These are phyloP conservation scores for Malurus alboscapulatus DNA, from an alignment of 2,113 vertebrate species.

Conservation along the genomic window DNA sequence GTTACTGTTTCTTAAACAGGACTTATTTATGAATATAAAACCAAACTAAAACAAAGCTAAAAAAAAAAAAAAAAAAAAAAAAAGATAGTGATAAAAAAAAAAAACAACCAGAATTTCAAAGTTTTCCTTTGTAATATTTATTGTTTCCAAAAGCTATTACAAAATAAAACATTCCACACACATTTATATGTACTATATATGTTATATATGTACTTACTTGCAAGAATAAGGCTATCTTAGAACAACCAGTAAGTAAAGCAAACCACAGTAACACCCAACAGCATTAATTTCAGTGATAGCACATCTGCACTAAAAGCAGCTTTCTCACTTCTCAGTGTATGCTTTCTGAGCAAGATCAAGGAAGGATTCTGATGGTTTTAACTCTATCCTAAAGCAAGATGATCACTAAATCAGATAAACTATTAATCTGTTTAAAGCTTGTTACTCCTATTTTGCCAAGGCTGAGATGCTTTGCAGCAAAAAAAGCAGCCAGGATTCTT, in stretches of 20 bases:
- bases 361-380: slow-evolving; percentile 25
- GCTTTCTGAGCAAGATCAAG: slow-evolving; percentile 9
- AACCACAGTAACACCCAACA: neutral
- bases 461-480: slow-evolving; percentile 26
- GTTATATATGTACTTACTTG: neutral
- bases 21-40: neutral
- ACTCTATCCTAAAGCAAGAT: slow-evolving; percentile 53
- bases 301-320: slow-evolving; percentile 3
- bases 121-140: neutral
- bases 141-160: neutral
- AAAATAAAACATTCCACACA: neutral
- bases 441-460: slow-evolving; percentile 42
- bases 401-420: slow-evolving; percentile 60
- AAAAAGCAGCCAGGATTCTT: slow-evolving; percentile 17
- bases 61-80: no score
- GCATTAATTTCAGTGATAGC: neutral
- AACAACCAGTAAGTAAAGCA: neutral
- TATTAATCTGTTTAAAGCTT: slow-evolving; percentile 64
- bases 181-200: neutral
- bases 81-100: neutral
- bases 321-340: neutral
- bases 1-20: neutral
- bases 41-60: neutral
- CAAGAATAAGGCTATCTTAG: neutral
- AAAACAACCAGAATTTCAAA: neutral